Evolutionary conservation across 2,113 vertebrate species (phyloP).

Genomic region (Protomyctophum bolini): DNA sequence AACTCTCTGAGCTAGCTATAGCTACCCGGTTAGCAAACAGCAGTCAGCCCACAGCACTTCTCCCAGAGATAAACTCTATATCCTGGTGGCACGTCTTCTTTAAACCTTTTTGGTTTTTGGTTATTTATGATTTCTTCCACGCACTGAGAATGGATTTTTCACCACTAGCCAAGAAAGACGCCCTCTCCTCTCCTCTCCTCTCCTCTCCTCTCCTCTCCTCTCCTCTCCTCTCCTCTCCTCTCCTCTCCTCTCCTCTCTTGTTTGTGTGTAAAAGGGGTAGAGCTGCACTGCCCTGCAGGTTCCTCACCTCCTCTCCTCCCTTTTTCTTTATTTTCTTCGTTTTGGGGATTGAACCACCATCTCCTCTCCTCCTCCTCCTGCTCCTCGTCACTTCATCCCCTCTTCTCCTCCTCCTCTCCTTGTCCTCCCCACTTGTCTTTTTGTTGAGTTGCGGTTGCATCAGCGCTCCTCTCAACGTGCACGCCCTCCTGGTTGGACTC

Average conservation of each 20-base stretch:
- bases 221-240: no score
- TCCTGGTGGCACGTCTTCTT: slow-evolving; percentile 85
- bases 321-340: slow-evolving; percentile 66
- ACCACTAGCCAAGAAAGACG: slow-evolving; percentile 48
- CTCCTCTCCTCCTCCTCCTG: slow-evolving; percentile 30
- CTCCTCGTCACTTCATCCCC: neutral
- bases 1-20: slow-evolving; percentile 66
- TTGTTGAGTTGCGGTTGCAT: slow-evolving; percentile 89
- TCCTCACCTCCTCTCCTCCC: slow-evolving; percentile 73
- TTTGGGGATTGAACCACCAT: slow-evolving; percentile 79
- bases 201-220: no score
- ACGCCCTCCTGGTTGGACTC: slow-evolving; percentile 90
- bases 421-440: slow-evolving; percentile 51
- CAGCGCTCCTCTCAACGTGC: slow-evolving; percentile 91
- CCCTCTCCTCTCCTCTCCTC: slow-evolving; percentile 38
- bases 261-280: slow-evolving; percentile 63
- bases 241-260: neutral
- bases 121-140: slow-evolving; percentile 71
- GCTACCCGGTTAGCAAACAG: slow-evolving; percentile 51
- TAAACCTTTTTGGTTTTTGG: slow-evolving; percentile 73
- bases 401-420: neutral
- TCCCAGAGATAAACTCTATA: slow-evolving; percentile 76
- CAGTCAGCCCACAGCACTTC: slow-evolving; percentile 67
- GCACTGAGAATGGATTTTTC: slow-evolving; percentile 53
- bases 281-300: slow-evolving; percentile 78